Evolutionary conservation across 2,888 invertebrate species (phyloP).

Genomic region (Nomada flava): DNA sequence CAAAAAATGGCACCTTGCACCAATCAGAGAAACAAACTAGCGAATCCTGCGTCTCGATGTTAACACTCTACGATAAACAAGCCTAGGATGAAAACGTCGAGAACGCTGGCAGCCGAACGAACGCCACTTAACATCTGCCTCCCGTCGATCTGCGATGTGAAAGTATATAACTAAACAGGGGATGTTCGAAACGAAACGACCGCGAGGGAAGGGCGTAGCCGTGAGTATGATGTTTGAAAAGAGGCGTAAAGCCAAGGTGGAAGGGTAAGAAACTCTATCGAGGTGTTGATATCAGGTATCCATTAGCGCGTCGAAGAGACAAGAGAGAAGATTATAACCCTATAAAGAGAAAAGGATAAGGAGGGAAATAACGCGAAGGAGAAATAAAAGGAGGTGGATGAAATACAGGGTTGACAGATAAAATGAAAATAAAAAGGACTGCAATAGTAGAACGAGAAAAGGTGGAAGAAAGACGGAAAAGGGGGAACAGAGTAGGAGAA

Average conservation of each 20-base stretch:
- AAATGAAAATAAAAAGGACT: constrained; percentile 38
- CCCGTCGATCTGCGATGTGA: background rate
- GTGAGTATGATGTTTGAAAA: background rate
- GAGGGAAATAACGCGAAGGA: background rate
- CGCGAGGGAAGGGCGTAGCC: background rate
- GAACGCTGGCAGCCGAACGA: background rate
- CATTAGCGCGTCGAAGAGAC: constrained; percentile 73
- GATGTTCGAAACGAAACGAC: background rate
- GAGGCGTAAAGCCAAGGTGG: constrained; percentile 14
- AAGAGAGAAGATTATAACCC: constrained; percentile 37
- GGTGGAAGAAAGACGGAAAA: constrained; percentile 20
- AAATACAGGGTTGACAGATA: background rate
- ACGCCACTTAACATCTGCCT: constrained; percentile 2
- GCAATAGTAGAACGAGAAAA: constrained; percentile 35
- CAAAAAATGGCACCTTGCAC: background rate
- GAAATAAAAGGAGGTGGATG: background rate
- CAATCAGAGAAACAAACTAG: background rate
- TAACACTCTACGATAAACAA: background rate
- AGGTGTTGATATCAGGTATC: constrained; percentile 78
- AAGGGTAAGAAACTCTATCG: constrained; percentile 62
- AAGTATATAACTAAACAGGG: background rate
- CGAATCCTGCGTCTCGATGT: background rate
- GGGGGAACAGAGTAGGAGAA: constrained; percentile 39
- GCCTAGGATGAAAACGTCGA: background rate
- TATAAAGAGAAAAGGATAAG: background rate